These are phyloP conservation scores for Scytalopus superciliaris DNA, from an alignment of 2,113 vertebrate species.

Conservation along the genomic window DNA sequence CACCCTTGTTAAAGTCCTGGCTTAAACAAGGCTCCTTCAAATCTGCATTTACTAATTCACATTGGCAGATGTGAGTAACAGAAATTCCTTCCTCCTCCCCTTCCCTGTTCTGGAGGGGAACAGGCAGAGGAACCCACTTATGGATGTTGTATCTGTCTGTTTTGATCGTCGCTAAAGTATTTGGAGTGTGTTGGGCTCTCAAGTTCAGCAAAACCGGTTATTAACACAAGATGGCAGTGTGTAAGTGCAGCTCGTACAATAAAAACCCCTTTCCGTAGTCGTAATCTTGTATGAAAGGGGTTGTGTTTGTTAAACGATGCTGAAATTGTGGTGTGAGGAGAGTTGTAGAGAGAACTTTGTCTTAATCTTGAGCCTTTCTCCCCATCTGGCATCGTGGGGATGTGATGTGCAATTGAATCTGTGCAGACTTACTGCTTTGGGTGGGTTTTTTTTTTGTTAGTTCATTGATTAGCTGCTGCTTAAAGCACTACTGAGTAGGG, in stretches of 20 bases:
- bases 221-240: constrained; percentile 74
- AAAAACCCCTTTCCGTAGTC: neutral
- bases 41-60: neutral
- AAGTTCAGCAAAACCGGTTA: neutral
- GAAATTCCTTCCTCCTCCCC: neutral
- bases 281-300: neutral
- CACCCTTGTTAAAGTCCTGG: neutral
- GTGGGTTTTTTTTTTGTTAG: neutral
- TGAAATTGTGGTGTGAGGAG: neutral
- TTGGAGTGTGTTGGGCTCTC: neutral
- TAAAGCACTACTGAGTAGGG: neutral
- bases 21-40: neutral
- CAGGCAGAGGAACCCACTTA: neutral
- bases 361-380: neutral
- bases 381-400: fast-evolving
- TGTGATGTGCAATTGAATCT: neutral
- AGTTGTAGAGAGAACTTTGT: neutral
- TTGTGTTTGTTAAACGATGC: neutral
- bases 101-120: neutral
- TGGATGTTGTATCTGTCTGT: neutral
- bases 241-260: neutral
- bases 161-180: neutral
- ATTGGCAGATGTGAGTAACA: neutral
- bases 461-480: neutral
- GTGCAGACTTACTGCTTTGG: neutral